These are phyloP conservation scores for Otolemur crassicaudatus DNA, from an alignment of 2,797 vertebrate genomes.

Conservation along the genomic window DNA sequence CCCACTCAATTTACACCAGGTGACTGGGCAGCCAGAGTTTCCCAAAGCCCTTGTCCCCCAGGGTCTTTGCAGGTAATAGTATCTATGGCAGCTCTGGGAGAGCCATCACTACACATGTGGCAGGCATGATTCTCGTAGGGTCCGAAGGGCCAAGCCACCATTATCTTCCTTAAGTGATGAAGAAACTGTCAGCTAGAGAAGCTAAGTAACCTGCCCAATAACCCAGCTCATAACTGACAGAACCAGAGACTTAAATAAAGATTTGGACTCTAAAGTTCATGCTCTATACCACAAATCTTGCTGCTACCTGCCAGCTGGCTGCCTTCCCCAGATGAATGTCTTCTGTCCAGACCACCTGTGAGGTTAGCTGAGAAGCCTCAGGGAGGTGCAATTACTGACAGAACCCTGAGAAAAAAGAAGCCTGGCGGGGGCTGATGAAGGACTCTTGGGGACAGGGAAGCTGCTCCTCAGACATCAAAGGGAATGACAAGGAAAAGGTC, in stretches of 20 bases:
- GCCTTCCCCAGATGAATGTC: not conserved
- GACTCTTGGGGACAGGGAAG: not conserved
- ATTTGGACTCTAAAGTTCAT: not conserved
- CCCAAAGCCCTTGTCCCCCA: not conserved
- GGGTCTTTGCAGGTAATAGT: not conserved
- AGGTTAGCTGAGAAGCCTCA: not conserved
- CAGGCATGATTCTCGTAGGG: not conserved
- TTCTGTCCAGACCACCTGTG: slow-evolving; percentile 6
- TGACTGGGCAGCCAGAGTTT: not conserved
- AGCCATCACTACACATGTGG: not conserved
- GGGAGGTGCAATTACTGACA: not conserved
- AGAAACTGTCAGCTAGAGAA: not conserved
- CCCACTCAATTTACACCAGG: not conserved
- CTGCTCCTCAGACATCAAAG: slow-evolving; percentile 65
- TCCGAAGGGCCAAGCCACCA: not conserved
- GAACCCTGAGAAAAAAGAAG: not conserved
- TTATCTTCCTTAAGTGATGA: not conserved
- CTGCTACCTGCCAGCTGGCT: not conserved
- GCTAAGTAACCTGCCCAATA: not conserved
- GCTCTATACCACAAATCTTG: not conserved
- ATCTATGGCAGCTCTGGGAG: not conserved
- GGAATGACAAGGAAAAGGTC: not conserved
- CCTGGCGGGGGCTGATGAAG: not conserved
- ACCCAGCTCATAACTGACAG: not conserved
- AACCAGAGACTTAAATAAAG: not conserved